phyloP scores from a whole-genome alignment of 2,797 vertebrate genomes.

The Melopsittacus undulatus region DNA sequence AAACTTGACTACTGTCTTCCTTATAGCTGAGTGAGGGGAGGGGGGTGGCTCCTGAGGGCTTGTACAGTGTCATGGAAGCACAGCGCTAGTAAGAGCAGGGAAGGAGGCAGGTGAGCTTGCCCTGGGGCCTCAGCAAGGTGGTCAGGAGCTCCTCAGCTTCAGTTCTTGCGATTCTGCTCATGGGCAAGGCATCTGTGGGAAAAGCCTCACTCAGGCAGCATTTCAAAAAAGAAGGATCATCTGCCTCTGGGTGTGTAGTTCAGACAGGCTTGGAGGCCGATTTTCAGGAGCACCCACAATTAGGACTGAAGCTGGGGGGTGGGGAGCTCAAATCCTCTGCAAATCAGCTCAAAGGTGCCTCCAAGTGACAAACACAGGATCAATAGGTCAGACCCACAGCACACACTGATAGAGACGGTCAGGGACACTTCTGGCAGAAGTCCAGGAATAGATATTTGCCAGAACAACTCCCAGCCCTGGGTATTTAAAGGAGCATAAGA shows the following conservation, averaged over 20 bases:
- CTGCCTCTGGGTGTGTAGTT: neutral
- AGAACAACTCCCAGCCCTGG: neutral
- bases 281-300: neutral
- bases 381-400: neutral
- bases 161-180: neutral
- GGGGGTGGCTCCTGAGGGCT: neutral
- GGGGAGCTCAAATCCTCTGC: neutral
- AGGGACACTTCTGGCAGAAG: neutral
- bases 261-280: neutral
- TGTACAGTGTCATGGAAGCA: neutral
- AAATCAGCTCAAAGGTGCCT: neutral
- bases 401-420: rapidly evolving
- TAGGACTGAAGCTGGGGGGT: neutral
- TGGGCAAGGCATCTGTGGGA: neutral
- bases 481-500: neutral
- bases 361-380: neutral
- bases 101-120: neutral
- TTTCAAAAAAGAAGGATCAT: neutral
- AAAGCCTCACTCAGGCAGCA: neutral
- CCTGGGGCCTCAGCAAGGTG: rapidly evolving
- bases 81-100: neutral
- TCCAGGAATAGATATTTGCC: neutral
- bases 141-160: neutral
- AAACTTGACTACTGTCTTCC: neutral
- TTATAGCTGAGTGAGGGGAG: neutral